Evolutionary conservation across 2,888 invertebrate genomes (phyloP).

Genomic region (Nomada goodeniana): DNA sequence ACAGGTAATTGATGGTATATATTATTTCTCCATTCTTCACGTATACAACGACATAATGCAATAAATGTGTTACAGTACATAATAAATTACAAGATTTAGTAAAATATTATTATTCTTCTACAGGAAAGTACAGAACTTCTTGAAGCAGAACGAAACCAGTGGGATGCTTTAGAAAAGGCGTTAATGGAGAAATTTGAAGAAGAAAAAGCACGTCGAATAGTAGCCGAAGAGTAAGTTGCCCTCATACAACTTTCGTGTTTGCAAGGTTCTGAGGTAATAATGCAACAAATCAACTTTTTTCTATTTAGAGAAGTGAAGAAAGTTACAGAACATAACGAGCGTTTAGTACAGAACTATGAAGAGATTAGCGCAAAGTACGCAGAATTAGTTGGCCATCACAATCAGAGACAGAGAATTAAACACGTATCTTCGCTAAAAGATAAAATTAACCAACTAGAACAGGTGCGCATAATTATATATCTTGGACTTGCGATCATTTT

Average conservation of each 20-base stretch:
- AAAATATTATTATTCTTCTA: not conserved
- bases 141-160: conserved; percentile 62
- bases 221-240: conserved; percentile 71
- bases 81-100: not conserved
- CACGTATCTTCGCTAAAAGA: conserved; percentile 85
- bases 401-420: conserved; percentile 88
- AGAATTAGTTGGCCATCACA: conserved; percentile 87
- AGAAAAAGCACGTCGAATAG: conserved; percentile 66
- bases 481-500: conserved; percentile 66
- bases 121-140: conserved; percentile 44
- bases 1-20: conserved; percentile 42
- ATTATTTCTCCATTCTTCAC: not conserved
- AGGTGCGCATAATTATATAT: conserved; percentile 81
- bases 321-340: conserved; percentile 80
- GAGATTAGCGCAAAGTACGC: conserved; percentile 86
- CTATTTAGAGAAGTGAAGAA: conserved; percentile 72
- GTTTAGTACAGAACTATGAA: conserved; percentile 84
- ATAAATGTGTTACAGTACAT: not conserved
- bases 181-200: conserved; percentile 63
- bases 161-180: conserved; percentile 54
- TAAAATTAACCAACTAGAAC: conserved; percentile 83
- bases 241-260: conserved; percentile 11
- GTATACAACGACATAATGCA: not conserved
- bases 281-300: conserved; percentile 14
- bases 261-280: not conserved